A percentile compares a stretch with the other conserved stretches of the same genome.
These are phyloP conservation scores for Aleadryas rufinucha DNA, from an alignment of 2,113 vertebrate species.

Conservation along the genomic window DNA sequence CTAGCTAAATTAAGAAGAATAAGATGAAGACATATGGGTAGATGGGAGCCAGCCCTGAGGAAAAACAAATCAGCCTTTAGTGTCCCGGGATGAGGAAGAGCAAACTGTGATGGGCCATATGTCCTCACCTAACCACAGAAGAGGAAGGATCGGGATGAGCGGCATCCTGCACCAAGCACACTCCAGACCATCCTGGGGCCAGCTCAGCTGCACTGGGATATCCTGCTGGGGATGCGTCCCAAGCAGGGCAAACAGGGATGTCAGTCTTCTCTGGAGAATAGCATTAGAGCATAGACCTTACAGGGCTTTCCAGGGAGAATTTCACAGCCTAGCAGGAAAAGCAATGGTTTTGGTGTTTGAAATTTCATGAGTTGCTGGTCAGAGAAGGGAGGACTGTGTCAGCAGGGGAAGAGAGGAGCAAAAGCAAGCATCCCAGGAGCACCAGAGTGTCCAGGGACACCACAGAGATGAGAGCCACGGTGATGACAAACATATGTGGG, in stretches of 20 bases:
- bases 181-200: neutral
- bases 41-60: slow-evolving; percentile 12
- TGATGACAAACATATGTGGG: fast-evolving
- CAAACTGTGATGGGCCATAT: neutral
- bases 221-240: neutral
- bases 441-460: neutral
- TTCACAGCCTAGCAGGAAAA: neutral
- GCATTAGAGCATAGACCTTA: neutral
- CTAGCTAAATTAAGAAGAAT: slow-evolving; percentile 57
- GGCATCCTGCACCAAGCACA: fast-evolving
- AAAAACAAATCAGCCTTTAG: slow-evolving; percentile 43
- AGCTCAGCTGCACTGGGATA: neutral
- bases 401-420: neutral
- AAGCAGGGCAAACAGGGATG: neutral
- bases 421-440: fast-evolving
- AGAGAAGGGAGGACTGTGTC: neutral
- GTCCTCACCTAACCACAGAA: neutral
- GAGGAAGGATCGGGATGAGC: neutral
- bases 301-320: neutral
- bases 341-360: neutral
- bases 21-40: slow-evolving; percentile 50
- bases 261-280: neutral
- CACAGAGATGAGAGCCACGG: neutral
- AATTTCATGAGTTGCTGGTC: neutral
- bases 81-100: slow-evolving; percentile 37